Conservation (phyloP, 2,113 vertebrate species). For the Phalacrocorax carbo region DNA sequence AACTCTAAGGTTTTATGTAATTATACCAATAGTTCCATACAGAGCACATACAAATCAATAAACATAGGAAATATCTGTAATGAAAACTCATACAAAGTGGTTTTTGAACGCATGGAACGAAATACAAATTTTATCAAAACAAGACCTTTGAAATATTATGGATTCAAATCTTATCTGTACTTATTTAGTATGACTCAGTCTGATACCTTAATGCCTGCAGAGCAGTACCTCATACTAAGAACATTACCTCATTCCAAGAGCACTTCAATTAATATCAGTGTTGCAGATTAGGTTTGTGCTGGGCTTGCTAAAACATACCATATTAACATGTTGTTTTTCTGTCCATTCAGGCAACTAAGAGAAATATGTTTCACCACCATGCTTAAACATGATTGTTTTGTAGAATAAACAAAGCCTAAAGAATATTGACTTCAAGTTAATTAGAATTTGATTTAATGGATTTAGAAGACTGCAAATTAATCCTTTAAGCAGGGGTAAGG, state of each 20-base stretch:
- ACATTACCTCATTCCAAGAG: background rate
- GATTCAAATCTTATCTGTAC: background rate
- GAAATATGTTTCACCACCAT: background rate
- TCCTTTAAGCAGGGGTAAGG: background rate
- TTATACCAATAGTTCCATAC: background rate
- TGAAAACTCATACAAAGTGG: background rate
- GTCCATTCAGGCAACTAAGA: background rate
- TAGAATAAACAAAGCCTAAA: conserved; percentile 26
- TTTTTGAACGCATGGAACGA: background rate
- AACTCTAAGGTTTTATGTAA: background rate
- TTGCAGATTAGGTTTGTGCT: background rate
- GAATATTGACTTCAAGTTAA: conserved; percentile 33
- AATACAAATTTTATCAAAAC: background rate
- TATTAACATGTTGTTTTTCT: conserved; percentile 6
- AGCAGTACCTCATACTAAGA: background rate
- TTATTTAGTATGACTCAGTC: background rate
- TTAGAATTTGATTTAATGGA: conserved; percentile 44
- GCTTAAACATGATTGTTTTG: conserved; percentile 39
- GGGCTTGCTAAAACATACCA: background rate
- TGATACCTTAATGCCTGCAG: background rate
- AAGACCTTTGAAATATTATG: background rate
- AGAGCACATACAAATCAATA: background rate
- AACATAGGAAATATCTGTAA: background rate
- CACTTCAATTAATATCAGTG: background rate
- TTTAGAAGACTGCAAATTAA: conserved; percentile 10